phyloP scores from a whole-genome alignment of 1,140 invertebrate species.

The Mamestra configurata region DNA sequence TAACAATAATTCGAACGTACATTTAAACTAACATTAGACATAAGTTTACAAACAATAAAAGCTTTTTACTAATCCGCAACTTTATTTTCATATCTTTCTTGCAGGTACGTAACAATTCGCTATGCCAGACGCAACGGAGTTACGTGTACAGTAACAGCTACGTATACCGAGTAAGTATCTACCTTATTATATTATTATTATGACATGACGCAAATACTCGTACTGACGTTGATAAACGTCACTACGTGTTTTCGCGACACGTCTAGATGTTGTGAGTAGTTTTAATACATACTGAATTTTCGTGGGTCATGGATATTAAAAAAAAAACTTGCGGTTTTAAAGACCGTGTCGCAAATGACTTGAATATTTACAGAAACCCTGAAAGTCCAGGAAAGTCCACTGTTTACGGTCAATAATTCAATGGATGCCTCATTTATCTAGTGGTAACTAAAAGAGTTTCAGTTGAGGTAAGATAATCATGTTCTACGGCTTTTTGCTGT shows the following conservation, averaged over 20 bases:
- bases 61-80: constrained; percentile 32
- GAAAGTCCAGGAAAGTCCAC: background rate
- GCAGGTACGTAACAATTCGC: constrained; percentile 48
- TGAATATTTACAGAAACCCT: constrained; percentile 4
- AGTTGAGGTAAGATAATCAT: constrained; percentile 11
- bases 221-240: constrained; percentile 21
- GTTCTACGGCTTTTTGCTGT: background rate
- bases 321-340: background rate
- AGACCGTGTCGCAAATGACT: background rate
- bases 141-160: constrained; percentile 32
- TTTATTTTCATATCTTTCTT: constrained; percentile 40
- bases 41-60: background rate
- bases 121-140: constrained; percentile 45
- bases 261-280: constrained; percentile 29
- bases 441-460: constrained; percentile 13
- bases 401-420: background rate
- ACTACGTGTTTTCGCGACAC: background rate
- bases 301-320: background rate
- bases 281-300: background rate
- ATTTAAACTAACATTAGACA: too few relatives aligned
- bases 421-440: constrained; percentile 5
- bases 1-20: too few relatives aligned
- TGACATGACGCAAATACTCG: constrained; percentile 18
- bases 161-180: constrained; percentile 25
- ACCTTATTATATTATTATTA: constrained; percentile 30